Evolutionary conservation across 2,888 invertebrate species (phyloP).

Genomic region (Drosophila parthenogenetica): DNA sequence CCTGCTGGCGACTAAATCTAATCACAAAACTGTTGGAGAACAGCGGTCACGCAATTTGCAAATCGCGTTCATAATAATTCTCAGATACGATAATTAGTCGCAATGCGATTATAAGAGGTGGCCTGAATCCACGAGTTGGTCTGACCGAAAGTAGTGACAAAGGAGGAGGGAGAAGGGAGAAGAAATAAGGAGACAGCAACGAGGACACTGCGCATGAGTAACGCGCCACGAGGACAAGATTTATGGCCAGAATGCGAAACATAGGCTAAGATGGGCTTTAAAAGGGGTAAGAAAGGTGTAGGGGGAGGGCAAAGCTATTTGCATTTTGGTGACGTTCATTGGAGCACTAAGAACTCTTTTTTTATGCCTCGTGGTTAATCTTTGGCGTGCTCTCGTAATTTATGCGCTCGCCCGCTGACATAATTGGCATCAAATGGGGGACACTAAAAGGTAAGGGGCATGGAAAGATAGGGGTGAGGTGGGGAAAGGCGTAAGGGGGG

Average conservation of each 20-base stretch:
- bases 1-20: conserved; percentile 32
- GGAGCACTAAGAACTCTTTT: conserved; percentile 34
- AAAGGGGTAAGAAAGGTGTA: not conserved
- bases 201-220: conserved; percentile 74
- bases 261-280: not conserved
- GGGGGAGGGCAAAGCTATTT: conserved; percentile 9
- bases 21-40: conserved; percentile 36
- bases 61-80: conserved; percentile 78
- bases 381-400: conserved; percentile 58
- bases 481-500: not conserved
- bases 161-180: not conserved
- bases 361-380: conserved; percentile 25
- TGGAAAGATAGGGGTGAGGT: not conserved
- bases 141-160: not conserved
- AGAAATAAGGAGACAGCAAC: conserved; percentile 12
- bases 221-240: conserved; percentile 70
- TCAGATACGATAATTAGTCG: conserved; percentile 83
- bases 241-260: conserved; percentile 48
- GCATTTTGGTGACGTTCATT: conserved; percentile 66
- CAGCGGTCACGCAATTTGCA: conserved; percentile 62
- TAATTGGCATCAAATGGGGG: conserved; percentile 56
- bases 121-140: conserved; percentile 5
- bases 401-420: conserved; percentile 74
- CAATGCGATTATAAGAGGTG: conserved; percentile 81
- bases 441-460: not conserved